Conservation (phyloP, 2,797 vertebrate species). For the Thunnus albacares region DNA sequence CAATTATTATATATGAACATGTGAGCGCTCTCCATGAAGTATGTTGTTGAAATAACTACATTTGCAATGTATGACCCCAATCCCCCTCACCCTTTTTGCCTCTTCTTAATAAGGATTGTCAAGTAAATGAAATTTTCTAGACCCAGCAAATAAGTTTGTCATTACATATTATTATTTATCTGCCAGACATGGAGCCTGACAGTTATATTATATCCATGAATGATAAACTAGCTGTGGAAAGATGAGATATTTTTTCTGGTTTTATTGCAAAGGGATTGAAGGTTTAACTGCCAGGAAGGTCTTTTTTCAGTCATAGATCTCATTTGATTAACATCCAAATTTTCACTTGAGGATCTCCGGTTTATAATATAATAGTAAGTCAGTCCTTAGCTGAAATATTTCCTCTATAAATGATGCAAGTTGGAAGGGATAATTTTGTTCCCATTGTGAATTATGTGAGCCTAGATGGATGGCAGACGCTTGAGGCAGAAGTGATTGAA, state of each 20-base stretch:
- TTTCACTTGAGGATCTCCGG: slow-evolving; percentile 43
- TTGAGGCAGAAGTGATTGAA: slow-evolving; percentile 58
- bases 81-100: slow-evolving; percentile 74
- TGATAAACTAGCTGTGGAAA: slow-evolving; percentile 50
- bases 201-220: slow-evolving; percentile 45
- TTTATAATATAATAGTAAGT: slow-evolving; percentile 61
- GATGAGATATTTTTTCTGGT: slow-evolving; percentile 34
- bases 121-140: slow-evolving; percentile 87
- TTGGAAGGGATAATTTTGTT: slow-evolving; percentile 61
- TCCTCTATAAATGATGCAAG: slow-evolving; percentile 58
- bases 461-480: slow-evolving; percentile 45
- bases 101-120: slow-evolving; percentile 86
- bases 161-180: slow-evolving; percentile 41
- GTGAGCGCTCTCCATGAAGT: slow-evolving; percentile 79
- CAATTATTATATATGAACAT: slow-evolving; percentile 86
- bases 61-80: slow-evolving; percentile 80
- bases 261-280: slow-evolving; percentile 64
- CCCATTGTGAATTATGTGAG: slow-evolving; percentile 54
- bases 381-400: slow-evolving; percentile 48
- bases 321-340: slow-evolving; percentile 56
- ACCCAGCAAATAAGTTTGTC: slow-evolving; percentile 62
- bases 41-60: slow-evolving; percentile 80
- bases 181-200: slow-evolving; percentile 6
- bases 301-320: slow-evolving; percentile 26
- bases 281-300: slow-evolving; percentile 39